Conservation (phyloP, 2,113 vertebrate species). For the Brachirus orientalis region DNA sequence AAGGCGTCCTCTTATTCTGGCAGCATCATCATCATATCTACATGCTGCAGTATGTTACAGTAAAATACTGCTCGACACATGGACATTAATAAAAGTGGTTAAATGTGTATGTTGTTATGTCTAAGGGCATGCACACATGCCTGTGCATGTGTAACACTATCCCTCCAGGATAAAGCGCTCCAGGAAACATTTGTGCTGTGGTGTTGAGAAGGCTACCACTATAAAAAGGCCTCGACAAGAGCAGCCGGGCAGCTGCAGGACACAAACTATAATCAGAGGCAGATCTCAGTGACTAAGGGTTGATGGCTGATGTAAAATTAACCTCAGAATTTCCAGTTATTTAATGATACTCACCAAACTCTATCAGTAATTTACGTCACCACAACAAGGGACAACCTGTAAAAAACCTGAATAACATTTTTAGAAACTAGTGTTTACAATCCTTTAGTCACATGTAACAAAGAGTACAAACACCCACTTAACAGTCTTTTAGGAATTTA, state of each 20-base stretch:
- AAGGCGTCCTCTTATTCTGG: background rate
- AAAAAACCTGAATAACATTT: too few species aligned
- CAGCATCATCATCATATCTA: background rate
- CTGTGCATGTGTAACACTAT: slow-evolving; percentile 70
- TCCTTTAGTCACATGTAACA: too few species aligned
- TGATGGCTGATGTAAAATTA: background rate
- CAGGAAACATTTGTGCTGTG: slow-evolving; percentile 69
- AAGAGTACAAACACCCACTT: too few species aligned
- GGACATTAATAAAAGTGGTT: background rate
- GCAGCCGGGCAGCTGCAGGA: slow-evolving; percentile 67
- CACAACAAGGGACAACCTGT: too few species aligned
- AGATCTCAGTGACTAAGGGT: background rate
- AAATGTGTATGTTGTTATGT: slow-evolving; percentile 29
- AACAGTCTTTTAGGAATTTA: too few species aligned
- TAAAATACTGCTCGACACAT: background rate
- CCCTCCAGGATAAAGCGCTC: slow-evolving; percentile 68
- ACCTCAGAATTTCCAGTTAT: background rate
- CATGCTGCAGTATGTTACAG: background rate
- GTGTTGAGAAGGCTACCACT: slow-evolving; percentile 83
- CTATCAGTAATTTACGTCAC: too few species aligned
- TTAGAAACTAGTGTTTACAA: too few species aligned
- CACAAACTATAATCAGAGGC: slow-evolving; percentile 25
- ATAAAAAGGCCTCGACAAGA: slow-evolving; percentile 88
- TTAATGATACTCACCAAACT: too few species aligned
- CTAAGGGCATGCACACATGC: slow-evolving; percentile 5